Conservation (phyloP, 2,888 invertebrate genomes). For the Scaptodrosophila latifasciaeformis region DNA sequence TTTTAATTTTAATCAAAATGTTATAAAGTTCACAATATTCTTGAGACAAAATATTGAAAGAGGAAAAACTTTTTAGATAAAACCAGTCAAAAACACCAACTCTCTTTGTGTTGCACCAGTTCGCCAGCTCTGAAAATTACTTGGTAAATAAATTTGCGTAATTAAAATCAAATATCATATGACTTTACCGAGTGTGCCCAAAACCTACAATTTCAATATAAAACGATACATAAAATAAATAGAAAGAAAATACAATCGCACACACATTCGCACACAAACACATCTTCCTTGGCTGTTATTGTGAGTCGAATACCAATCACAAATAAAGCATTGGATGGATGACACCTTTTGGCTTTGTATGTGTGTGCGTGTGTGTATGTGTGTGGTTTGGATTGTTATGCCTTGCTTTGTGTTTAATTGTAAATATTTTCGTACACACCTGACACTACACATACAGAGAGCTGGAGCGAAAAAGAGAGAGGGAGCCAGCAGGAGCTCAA, state of each 20-base stretch:
- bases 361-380: no score
- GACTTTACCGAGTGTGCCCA: slow-evolving; percentile 16
- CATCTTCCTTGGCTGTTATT: not conserved
- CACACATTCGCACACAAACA: not conserved
- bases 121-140: slow-evolving; percentile 34
- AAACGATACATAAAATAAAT: not conserved
- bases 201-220: slow-evolving; percentile 18
- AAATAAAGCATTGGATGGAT: not conserved
- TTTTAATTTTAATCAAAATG: no score
- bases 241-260: not conserved
- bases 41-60: slow-evolving; percentile 12
- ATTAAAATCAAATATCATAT: slow-evolving; percentile 55
- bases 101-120: no score
- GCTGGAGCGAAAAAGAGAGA: not conserved
- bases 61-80: slow-evolving; percentile 51
- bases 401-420: slow-evolving; percentile 51
- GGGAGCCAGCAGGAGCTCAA: not conserved
- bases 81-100: slow-evolving; percentile 4
- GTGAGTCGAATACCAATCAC: not conserved
- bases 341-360: slow-evolving; percentile 26
- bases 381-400: no score
- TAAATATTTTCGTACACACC: slow-evolving; percentile 63
- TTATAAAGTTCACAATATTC: no score
- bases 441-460: slow-evolving; percentile 35
- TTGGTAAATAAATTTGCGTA: slow-evolving; percentile 31